Base-by-base conservation (phyloP, 37 sponge, comb jelly and placozoan species). In the Tethya wilhelma region DNA sequence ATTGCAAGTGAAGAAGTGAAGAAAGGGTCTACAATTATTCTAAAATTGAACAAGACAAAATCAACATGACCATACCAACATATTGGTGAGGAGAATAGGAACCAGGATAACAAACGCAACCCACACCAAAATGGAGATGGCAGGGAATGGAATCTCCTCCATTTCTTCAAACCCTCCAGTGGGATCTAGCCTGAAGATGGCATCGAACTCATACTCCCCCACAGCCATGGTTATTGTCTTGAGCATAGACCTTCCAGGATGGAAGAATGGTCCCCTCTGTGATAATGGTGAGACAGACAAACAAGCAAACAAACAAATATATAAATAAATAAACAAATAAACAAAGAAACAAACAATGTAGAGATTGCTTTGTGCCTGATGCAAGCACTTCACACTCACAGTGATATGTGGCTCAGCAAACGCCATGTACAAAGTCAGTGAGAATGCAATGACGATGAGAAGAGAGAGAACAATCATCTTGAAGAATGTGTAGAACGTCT, bases 31-130 rank as follows among this genome's bases (percentile, higher is more conserved):
- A n/a, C n/a, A n/a, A n/a, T n/a, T n/a, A n/a, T n/a, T n/a, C n/a
- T n/a, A n/a, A n/a, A n/a, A n/a, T n/a, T n/a, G n/a, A n/a, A n/a
- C n/a, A n/a, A n/a, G n/a, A n/a, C n/a, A n/a, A n/a, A n/a, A n/a
- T n/a, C n/a, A n/a, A n/a, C n/a, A n/a, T n/a, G n/a, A n/a, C n/a
- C n/a, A 37, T 34, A 97, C 98, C 91, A 98, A 74, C 66, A 98
- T 64, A 63, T 98, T 98, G 58, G 87, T 90, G 69, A 98, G 76
- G 40, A 98, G 78, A 43, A 98, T 93, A 43, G 95, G 93, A 88
- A 98, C 90, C 17, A 95, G 26, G 42, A 98, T 86, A 56, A 98
- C 67, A 69, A 95, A 90, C 28, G 86, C 17, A 19, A 93, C 75
- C 91, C 94, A 98, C 43, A 98, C 34, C 7, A 90, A 64, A 72